Conservation (phyloP, 2,797 vertebrate species). For the Danio kyathit region DNA sequence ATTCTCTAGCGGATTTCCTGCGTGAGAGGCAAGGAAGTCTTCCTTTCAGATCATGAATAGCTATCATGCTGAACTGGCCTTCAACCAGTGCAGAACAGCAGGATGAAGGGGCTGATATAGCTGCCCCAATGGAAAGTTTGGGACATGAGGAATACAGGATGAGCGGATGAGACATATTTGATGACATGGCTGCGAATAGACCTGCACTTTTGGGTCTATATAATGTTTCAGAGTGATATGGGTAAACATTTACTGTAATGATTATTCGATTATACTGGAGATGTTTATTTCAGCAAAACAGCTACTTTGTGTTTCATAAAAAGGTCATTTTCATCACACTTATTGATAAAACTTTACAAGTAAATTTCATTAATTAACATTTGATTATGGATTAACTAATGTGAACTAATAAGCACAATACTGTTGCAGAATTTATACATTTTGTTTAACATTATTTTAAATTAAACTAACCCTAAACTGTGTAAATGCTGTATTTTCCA, state of each 20-base stretch:
- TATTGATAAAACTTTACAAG: too few species aligned
- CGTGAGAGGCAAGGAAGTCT: constrained; percentile 57
- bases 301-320: not conserved
- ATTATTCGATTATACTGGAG: not conserved
- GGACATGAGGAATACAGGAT: constrained; percentile 30
- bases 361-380: too few species aligned
- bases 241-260: not conserved
- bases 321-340: not conserved
- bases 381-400: too few species aligned
- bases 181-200: not conserved
- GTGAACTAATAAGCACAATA: too few species aligned
- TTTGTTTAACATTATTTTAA: too few species aligned
- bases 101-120: constrained; percentile 47
- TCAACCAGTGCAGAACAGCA: constrained; percentile 46
- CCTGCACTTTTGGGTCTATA: not conserved
- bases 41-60: constrained; percentile 57
- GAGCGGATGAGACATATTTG: constrained; percentile 27
- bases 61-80: constrained; percentile 46
- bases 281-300: not conserved
- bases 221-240: not conserved
- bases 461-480: too few species aligned
- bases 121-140: constrained; percentile 31
- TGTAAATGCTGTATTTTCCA: too few species aligned
- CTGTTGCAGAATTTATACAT: too few species aligned
- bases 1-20: constrained; percentile 58